Percentiles rank a stretch among this genome's conserved stretches.
phyloP scores from a whole-genome alignment of 2,797 vertebrate genomes.

The Crax fasciolata region DNA sequence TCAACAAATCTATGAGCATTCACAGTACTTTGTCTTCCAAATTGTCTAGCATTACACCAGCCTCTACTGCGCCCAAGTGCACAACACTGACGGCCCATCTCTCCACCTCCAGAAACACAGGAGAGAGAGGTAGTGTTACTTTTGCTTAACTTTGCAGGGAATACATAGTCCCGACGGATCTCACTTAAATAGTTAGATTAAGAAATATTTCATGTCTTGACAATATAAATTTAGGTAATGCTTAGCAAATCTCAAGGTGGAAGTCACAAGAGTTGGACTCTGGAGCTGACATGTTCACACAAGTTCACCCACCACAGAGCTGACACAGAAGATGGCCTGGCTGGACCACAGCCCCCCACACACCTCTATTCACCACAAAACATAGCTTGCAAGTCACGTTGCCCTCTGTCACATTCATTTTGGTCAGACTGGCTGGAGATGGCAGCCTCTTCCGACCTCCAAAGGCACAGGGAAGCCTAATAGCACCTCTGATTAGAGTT shows the following conservation, averaged over 20 bases:
- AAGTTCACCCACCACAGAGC: not conserved
- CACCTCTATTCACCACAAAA: not conserved
- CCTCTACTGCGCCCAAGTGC: not conserved
- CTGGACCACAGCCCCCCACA: not conserved
- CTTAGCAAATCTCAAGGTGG: not conserved
- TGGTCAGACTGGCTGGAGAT: not conserved
- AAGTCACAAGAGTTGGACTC: not conserved
- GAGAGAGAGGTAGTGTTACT: not conserved
- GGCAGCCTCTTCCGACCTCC: not conserved
- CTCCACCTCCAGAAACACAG: not conserved
- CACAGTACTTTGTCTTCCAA: not conserved
- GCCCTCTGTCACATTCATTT: rapidly evolving
- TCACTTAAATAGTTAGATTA: not conserved
- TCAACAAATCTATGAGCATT: not conserved
- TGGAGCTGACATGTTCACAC: not conserved
- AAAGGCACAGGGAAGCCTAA: not conserved
- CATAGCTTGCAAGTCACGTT: not conserved
- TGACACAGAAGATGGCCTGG: not conserved
- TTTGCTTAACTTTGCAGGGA: not conserved
- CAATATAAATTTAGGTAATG: not conserved
- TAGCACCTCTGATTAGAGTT: not conserved
- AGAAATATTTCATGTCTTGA: not conserved
- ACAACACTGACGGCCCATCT: not conserved
- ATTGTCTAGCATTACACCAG: not conserved
- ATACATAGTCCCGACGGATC: not conserved